phyloP scores from a whole-genome alignment of 2,113 vertebrate genomes.

The Prochilodus magdalenae region DNA sequence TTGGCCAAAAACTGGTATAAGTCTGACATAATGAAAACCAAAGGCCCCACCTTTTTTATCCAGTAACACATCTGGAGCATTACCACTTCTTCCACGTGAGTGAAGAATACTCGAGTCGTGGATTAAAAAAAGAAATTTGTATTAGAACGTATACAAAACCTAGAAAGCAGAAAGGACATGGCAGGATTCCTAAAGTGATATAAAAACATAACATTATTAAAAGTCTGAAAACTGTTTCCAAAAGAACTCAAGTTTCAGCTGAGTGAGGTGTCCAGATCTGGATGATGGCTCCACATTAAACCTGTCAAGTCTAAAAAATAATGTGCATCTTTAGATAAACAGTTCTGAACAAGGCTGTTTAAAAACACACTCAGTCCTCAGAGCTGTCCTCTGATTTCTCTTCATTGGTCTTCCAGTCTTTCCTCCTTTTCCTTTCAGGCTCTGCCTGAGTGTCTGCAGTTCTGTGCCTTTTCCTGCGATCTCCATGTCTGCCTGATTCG shows the following conservation, averaged over 20 bases:
- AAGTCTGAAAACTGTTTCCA: neutral
- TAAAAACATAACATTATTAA: slow-evolving; percentile 20
- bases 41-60: neutral
- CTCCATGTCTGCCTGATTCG: slow-evolving; percentile 50
- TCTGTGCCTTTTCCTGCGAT: slow-evolving; percentile 67
- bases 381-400: slow-evolving; percentile 87
- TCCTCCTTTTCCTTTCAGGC: slow-evolving; percentile 72
- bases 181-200: slow-evolving; percentile 14
- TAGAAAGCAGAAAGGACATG: slow-evolving; percentile 17
- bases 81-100: neutral
- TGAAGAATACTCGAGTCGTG: slow-evolving; percentile 45
- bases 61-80: neutral
- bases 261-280: slow-evolving; percentile 25
- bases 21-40: too few species aligned
- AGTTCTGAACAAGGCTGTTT: neutral
- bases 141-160: slow-evolving; percentile 17
- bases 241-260: slow-evolving; percentile 19
- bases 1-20: too few species aligned
- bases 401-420: slow-evolving; percentile 89
- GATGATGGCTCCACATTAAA: neutral
- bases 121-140: neutral
- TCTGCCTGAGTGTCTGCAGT: slow-evolving; percentile 69
- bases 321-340: neutral
- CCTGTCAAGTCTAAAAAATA: neutral
- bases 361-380: slow-evolving; percentile 71